These are phyloP conservation scores for Fulica atra DNA, from an alignment of 2,113 vertebrate genomes.

Conservation along the genomic window DNA sequence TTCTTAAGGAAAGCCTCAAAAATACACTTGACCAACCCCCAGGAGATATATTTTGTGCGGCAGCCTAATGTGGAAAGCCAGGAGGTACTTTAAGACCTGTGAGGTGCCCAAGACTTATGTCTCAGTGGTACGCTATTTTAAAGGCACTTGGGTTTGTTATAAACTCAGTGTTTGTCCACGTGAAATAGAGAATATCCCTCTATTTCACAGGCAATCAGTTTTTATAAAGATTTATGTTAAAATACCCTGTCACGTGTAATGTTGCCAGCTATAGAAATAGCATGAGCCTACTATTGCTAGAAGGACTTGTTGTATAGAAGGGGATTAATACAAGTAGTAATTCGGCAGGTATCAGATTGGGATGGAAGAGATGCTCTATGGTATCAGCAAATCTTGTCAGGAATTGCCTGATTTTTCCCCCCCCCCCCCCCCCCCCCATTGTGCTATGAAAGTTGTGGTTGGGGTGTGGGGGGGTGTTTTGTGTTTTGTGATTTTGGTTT, in stretches of 20 bases:
- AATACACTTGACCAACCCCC: background rate
- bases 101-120: background rate
- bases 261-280: background rate
- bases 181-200: background rate
- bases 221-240: background rate
- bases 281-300: background rate
- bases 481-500: no score
- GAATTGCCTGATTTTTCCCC: accelerated
- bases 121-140: background rate
- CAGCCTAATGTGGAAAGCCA: background rate
- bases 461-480: no score
- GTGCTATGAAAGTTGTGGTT: background rate
- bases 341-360: background rate
- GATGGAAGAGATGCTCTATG: background rate
- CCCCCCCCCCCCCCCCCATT: no score
- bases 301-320: background rate
- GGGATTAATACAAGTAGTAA: background rate
- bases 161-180: background rate
- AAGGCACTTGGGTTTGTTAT: background rate
- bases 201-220: background rate
- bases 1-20: background rate
- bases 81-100: background rate
- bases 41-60: accelerated
- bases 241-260: background rate
- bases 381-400: background rate